Conservation (phyloP, 2,888 invertebrate species). For the Argyresthia goedartella region DNA sequence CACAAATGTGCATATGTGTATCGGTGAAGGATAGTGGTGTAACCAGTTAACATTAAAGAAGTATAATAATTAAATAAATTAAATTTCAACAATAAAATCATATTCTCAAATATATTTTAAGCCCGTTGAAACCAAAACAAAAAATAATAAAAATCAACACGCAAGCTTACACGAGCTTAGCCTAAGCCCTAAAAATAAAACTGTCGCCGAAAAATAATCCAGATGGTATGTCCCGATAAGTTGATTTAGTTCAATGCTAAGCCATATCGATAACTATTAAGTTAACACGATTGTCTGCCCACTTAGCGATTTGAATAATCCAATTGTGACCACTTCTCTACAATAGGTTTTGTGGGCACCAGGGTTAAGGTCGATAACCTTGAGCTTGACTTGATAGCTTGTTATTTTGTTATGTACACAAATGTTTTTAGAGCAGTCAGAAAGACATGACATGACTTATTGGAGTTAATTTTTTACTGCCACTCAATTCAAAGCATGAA, state of each 20-base stretch:
- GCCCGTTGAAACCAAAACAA: no score
- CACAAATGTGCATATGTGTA: no score
- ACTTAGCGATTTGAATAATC: slow-evolving; percentile 46
- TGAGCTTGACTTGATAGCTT: slow-evolving; percentile 47
- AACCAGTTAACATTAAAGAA: no score
- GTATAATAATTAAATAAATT: no score
- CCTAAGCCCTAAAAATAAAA: no score
- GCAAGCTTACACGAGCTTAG: no score
- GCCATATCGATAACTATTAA: not conserved
- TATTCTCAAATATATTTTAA: no score
- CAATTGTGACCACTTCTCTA: slow-evolving; percentile 34
- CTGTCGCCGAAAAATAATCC: not conserved
- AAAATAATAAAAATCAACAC: no score
- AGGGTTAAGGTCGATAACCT: slow-evolving; percentile 48
- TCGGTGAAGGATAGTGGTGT: no score
- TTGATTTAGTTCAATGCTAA: slow-evolving; percentile 6
- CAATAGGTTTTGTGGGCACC: slow-evolving; percentile 22
- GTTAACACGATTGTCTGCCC: slow-evolving; percentile 26
- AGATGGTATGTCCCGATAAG: slow-evolving; percentile 9
- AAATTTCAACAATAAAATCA: no score
- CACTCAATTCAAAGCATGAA: not conserved
- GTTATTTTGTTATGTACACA: not conserved
- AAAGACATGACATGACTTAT: not conserved
- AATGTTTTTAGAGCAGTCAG: no score
- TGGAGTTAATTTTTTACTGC: not conserved